Evolutionary conservation across 2,888 invertebrate species (phyloP).

Genomic region (Nephrotoma flavescens): DNA sequence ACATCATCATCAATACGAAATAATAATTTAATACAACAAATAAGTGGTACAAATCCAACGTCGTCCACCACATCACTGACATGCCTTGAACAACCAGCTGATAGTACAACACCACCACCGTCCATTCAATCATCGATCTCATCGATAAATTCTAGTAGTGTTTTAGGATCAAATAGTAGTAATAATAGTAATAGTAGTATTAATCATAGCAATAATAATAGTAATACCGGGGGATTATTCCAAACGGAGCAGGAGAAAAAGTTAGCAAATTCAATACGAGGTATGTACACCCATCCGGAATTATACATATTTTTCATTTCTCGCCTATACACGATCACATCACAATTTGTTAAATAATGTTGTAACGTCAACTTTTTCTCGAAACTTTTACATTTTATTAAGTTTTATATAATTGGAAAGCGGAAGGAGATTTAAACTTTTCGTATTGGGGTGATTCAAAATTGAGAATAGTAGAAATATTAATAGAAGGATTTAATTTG

Average conservation of each 20-base stretch:
- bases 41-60: constrained; percentile 1
- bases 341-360: neutral
- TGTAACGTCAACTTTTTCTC: neutral
- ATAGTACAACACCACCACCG: constrained; percentile 22
- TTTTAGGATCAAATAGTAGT: constrained; percentile 1
- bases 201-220: constrained; percentile 1
- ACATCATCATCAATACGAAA: constrained; percentile 6
- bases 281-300: constrained; percentile 12
- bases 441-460: too few relatives aligned
- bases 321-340: neutral
- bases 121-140: constrained; percentile 13
- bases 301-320: neutral
- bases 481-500: too few relatives aligned
- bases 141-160: constrained; percentile 7
- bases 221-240: neutral
- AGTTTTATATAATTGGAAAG: neutral
- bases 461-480: too few relatives aligned
- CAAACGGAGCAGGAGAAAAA: constrained; percentile 18
- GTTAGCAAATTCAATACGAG: constrained; percentile 21
- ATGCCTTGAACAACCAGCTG: constrained; percentile 17
- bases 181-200: neutral
- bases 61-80: constrained; percentile 6
- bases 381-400: neutral
- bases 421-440: neutral
- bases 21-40: neutral